Conservation (phyloP, 2,113 vertebrate species). For the Amphilophus citrinellus region DNA sequence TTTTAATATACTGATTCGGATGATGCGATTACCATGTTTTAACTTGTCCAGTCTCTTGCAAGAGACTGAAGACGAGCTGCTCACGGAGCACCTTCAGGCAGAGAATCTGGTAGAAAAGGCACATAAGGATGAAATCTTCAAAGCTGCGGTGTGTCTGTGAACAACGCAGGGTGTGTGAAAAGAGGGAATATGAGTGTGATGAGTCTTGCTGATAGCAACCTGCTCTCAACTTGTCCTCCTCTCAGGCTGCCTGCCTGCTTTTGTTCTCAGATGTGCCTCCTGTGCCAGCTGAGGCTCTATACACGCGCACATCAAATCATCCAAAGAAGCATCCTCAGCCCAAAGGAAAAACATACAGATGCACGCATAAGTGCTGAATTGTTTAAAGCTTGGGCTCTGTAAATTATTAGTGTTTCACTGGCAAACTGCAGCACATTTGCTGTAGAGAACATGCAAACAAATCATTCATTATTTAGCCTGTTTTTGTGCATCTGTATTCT, state of each 20-base stretch:
- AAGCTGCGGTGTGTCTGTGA: constrained; percentile 30
- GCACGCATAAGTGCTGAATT: constrained; percentile 13
- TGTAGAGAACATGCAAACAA: constrained; percentile 46
- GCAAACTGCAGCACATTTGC: constrained; percentile 41
- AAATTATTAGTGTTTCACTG: constrained; percentile 52
- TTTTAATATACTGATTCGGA: constrained; percentile 44
- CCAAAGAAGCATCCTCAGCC: constrained; percentile 23
- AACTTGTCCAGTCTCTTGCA: constrained; percentile 35
- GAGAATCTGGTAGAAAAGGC: constrained; percentile 28
- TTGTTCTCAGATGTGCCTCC: constrained; percentile 59
- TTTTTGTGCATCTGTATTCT: constrained; percentile 25
- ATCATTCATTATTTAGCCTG: constrained; percentile 54
- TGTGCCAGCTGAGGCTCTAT: constrained; percentile 57
- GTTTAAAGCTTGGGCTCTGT: constrained; percentile 35
- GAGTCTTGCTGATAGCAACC: constrained; percentile 71
- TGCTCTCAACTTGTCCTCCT: constrained; percentile 69
- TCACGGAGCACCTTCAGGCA: constrained; percentile 45
- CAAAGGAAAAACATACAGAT: constrained; percentile 54
- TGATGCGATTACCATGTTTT: constrained; percentile 61
- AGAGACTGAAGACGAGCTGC: constrained; percentile 42
- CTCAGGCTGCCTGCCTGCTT: constrained; percentile 62
- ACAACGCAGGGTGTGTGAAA: constrained; percentile 35
- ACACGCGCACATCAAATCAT: constrained; percentile 17
- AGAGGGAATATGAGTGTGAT: constrained; percentile 51
- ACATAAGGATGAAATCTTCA: constrained; percentile 47